Base-by-base conservation (phyloP, 2,113 vertebrate genomes). In the Ictalurus furcatus region DNA sequence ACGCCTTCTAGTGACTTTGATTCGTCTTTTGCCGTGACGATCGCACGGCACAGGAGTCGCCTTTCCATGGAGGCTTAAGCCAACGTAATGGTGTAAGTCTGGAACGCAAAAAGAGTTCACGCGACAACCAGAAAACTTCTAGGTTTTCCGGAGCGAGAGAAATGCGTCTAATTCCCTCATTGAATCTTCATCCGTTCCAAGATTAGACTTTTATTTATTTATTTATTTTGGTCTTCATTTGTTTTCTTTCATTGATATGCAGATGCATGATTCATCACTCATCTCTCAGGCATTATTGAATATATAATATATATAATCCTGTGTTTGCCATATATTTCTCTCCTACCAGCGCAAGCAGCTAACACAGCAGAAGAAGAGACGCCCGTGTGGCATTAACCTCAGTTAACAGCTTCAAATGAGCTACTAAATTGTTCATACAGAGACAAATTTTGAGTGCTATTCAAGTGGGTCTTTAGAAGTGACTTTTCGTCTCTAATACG, bases 371-470 rank as follows among this genome's bases (percentile, higher is more conserved):
- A 88, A 92, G 93, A 92, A 92, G 90, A 93, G 91, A 92, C 85
- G 90, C 91, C 89, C 92, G 91, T 93, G 92, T 94, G 94, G 94
- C 91, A 93, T 87, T 95, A 94, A 95, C 92, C 89, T 92, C 91
- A 91, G 93, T 95, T 95, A 95, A 95, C 93, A 89, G 92, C 92
- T 94, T 91, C 91, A 93, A 94, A 95, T 92, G 93, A 94, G 94
- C 92, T 94, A 92, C 94, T 94, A 94, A 94, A 94, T 89, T 92
- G 92, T 92, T 93, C 90, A 92, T 92, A 93, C 88, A 88, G 92
- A 93, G 93, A 93, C 93, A 92, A 90, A 93, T 93, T 93, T 92
- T 90, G 90, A 94, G 94, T 92, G 94, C 91, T 91, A 91, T 94
- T 95, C 83, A 91, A 94, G 94, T 93, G 94, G 78, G 93, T 94